Base-by-base conservation (phyloP, 2,113 vertebrate species). In the Colius striatus region DNA sequence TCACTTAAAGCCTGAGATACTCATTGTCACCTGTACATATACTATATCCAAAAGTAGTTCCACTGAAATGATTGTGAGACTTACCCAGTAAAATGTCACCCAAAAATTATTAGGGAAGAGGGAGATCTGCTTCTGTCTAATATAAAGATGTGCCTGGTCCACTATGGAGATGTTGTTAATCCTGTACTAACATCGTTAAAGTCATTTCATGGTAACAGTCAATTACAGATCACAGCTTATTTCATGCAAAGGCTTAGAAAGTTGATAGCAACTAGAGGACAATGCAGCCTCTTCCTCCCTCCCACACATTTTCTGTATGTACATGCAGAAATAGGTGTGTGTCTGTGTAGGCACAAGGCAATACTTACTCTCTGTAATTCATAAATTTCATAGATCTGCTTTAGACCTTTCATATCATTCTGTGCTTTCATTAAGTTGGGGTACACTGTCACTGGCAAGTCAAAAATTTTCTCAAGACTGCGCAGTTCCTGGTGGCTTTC, bases 391-490 rank as follows among this genome's bases (percentile, higher is more conserved):
- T 99, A 99, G 86, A 99, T 97, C 92, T 97, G 95, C 90, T 97
- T 97, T 71, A 99, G 95, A 41, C 98, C 98, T 0, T 78, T 95
- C 97, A 99, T 98, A 67, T 99, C 98, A 89, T 98, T 98, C 95
- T 99, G 99, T 27, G 99, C 98, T 55, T 95, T 97, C 11, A 98
- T 62, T 57, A 99, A 94, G 45, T 98, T 98, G 1, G 99, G 98
- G 67, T 99, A 99, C 66, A 93, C 67, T 2, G 98, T 98, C 83
- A 98, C 96, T 4, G 98, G 97, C 32, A 99, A 97, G 65, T 98
- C 98, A 38, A 99, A 97, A 70, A 99, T 98, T 81, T 99, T 99
- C 96, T 99, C 98, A 8, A 98, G 98, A 32, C 98, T 98, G 10
- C 97, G 96, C 65, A 99, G 85, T 51, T 99, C 98, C 90, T 98